Conservation (phyloP, 2,888 invertebrate genomes). For the Caenorhabditis sulstoni region DNA sequence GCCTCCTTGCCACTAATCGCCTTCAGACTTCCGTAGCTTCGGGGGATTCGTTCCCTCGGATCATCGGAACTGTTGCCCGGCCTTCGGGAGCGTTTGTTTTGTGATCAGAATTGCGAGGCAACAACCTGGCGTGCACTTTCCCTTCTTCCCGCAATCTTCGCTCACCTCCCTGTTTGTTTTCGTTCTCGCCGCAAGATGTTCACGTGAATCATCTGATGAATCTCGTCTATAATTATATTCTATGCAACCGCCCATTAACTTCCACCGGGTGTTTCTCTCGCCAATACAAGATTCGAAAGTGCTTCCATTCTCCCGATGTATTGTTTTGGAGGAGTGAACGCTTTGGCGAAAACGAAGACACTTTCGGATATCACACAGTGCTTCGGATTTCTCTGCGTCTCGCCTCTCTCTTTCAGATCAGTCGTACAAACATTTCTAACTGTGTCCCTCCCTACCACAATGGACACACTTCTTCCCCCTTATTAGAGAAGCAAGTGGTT, state of each 20-base stretch:
- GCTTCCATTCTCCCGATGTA: constrained; percentile 20
- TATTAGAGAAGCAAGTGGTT: constrained; percentile 35
- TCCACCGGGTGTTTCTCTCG: neutral
- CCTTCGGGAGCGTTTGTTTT: constrained; percentile 24
- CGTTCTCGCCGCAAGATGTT: constrained; percentile 6
- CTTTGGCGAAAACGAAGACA: constrained; percentile 18
- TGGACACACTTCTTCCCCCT: constrained; percentile 41
- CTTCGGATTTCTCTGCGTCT: constrained; percentile 7
- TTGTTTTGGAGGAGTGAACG: constrained; percentile 21
- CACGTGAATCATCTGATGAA: constrained; percentile 38
- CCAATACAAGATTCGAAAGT: neutral
- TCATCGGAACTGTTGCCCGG: constrained; percentile 4
- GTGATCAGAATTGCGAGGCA: constrained; percentile 11
- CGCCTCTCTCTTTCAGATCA: neutral
- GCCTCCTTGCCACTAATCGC: constrained; percentile 31
- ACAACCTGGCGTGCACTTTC: neutral
- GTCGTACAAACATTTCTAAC: constrained; percentile 32
- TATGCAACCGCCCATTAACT: neutral
- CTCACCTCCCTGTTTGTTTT: constrained; percentile 24
- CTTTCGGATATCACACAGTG: constrained; percentile 25
- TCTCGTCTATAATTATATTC: constrained; percentile 22
- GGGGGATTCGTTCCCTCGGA: constrained; percentile 16
- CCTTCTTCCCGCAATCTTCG: constrained; percentile 18
- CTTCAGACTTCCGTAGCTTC: constrained; percentile 16
- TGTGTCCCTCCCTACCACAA: constrained; percentile 28